Conservation (phyloP, 2,888 invertebrate genomes). For the Parthenolecanium corni region DNA sequence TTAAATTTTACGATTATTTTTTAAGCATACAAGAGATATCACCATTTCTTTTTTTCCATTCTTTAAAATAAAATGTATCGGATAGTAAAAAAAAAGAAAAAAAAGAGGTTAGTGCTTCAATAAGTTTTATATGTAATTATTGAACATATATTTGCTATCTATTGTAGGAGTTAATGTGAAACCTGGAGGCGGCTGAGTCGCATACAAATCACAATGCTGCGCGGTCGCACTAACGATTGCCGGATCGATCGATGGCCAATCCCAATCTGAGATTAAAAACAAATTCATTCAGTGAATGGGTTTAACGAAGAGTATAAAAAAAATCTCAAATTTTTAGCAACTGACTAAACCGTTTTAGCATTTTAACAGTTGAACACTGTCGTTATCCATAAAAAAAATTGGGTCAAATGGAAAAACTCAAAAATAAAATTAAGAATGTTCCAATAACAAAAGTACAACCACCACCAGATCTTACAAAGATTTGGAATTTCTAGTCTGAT, state of each 20-base stretch:
- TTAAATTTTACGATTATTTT: conserved; percentile 2
- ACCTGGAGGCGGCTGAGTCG: conserved; percentile 35
- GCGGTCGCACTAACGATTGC: conserved; percentile 72
- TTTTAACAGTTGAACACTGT: too few species aligned
- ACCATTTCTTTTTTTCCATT: conserved; percentile 11
- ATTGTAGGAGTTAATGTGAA: conserved; percentile 35
- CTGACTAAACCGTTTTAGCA: too few species aligned
- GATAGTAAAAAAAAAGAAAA: neutral
- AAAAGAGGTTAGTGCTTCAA: conserved; percentile 8
- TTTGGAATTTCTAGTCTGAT: too few species aligned
- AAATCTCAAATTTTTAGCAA: neutral
- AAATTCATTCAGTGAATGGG: neutral
- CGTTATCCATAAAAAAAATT: too few species aligned
- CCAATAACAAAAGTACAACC: too few species aligned
- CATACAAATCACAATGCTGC: conserved; percentile 37
- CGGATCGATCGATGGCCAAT: conserved; percentile 88
- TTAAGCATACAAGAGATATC: conserved; percentile 10
- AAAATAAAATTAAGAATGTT: too few species aligned
- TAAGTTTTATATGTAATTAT: conserved; percentile 30
- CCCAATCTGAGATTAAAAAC: conserved; percentile 43
- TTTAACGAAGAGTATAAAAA: neutral
- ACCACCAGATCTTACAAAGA: too few species aligned
- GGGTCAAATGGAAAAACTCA: too few species aligned
- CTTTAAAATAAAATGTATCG: neutral
- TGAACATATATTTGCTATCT: conserved; percentile 33